Evolutionary conservation across 2,797 vertebrate species (phyloP).

Genomic region (Melanotaenia boesemani): DNA sequence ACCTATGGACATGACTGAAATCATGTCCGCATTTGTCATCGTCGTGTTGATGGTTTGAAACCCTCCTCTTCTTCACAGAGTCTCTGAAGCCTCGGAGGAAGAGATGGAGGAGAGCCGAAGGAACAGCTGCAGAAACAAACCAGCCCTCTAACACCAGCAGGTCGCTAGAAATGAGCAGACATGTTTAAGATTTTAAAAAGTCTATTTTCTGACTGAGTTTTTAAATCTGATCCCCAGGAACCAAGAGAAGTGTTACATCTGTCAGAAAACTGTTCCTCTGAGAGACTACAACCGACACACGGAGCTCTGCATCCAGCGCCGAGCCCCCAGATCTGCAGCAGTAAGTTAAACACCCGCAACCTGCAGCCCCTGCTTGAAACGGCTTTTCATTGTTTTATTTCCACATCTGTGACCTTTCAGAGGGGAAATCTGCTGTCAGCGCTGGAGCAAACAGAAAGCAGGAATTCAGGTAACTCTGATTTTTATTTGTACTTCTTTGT

Average conservation of each 20-base stretch:
- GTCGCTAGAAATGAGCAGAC: constrained; percentile 69
- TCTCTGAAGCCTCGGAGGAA: constrained; percentile 77
- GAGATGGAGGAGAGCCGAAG: constrained; percentile 69
- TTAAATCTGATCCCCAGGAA: constrained; percentile 60
- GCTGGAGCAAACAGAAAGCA: constrained; percentile 72
- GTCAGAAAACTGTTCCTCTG: constrained; percentile 82
- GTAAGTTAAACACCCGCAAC: constrained; percentile 19
- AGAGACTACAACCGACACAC: constrained; percentile 87
- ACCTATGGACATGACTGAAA: too few relatives aligned
- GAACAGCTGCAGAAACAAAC: constrained; percentile 33
- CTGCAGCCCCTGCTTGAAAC: too few relatives aligned
- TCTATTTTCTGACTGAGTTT: neutral
- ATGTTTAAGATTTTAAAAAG: rapidly evolving
- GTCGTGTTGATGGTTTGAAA: neutral
- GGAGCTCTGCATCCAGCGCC: constrained; percentile 82
- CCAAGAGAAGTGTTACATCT: constrained; percentile 90
- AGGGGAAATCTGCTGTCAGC: constrained; percentile 76
- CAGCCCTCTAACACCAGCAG: constrained; percentile 65
- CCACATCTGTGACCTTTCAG: constrained; percentile 50
- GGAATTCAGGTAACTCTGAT: constrained; percentile 50
- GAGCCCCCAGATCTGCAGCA: rapidly evolving
- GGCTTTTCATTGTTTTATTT: too few relatives aligned
- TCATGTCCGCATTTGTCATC: too few relatives aligned
- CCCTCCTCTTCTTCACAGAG: constrained; percentile 20
- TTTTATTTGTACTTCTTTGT: neutral